Evolutionary conservation across 2,888 invertebrate species (phyloP), one percentile per base, ranked within the genome.

Genomic region (Pemphredon lugubris): DNA sequence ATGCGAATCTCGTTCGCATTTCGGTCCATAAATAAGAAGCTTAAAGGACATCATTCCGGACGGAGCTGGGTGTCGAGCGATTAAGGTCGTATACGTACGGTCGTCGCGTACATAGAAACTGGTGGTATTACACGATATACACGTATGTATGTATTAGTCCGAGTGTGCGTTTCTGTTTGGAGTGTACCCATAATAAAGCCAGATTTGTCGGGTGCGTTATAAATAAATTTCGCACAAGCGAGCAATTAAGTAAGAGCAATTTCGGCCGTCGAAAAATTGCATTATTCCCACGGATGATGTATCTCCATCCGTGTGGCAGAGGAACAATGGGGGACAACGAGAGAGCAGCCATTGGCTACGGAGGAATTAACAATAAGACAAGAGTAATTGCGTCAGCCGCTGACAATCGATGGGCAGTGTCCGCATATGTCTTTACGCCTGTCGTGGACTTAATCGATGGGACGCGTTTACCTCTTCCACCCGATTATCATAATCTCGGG

Each of bases 391-490:
- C 57, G 34, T 20, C 45, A n/a, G 51, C 34, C 21, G 18, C 34
- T 45, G 57, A 42, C 55, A 69, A 71, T 71, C 70, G 71, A 68
- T 60, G 40, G 34, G 20, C 60, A 26, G 54, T 71, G 61, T 57
- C 57, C 50, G 57, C 39, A 13, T 18, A 63, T 63, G 55, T 71
- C 71, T 69, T n/a, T 57, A 58, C 51, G 47, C 71, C 50, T 57
- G 61, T 47, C 45, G 47, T n/a, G 57, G 16, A 71, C 53, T 61
- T 71, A 71, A 71, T 71, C 69, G 50, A 70, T 57, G 61, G 71
- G 30, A 48, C 61, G 26, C 23, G 63, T 53, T 51, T n/a, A n/a
- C n/a, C 37, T 30, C 63, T 44, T 53, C 42, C 59, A 48, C 53
- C 39, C 23, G 54, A 69, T 69, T 67, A 69, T 69, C 58, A 67